A percentile compares a stretch with the other conserved stretches of the same genome.
phyloP scores from a whole-genome alignment of 1,140 invertebrate genomes.

The Papilio polyxenes region DNA sequence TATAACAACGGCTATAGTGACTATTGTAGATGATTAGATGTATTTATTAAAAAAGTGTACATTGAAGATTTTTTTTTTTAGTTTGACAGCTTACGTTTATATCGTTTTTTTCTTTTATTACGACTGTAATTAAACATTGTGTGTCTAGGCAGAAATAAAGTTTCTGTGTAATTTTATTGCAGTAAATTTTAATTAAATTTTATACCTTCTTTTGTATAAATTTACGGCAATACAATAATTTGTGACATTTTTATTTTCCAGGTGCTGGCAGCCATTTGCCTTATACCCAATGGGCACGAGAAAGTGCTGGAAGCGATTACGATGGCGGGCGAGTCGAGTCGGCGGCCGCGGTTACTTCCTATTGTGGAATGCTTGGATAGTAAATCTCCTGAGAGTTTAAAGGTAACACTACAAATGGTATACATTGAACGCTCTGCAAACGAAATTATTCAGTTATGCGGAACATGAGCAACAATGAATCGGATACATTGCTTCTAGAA shows the following conservation, averaged over 20 bases:
- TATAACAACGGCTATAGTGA: no score
- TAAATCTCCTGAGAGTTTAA: conserved; percentile 87
- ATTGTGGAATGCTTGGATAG: conserved; percentile 92
- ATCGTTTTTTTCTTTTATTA: no score
- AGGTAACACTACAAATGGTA: conserved; percentile 77
- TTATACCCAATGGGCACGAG: conserved; percentile 93
- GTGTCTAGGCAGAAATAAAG: no score
- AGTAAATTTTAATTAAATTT: no score
- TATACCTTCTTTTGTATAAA: neutral
- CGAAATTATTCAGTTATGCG: neutral
- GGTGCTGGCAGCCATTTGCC: conserved; percentile 91
- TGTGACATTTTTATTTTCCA: conserved; percentile 55
- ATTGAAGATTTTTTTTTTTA: no score
- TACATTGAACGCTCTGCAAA: neutral
- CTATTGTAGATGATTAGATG: no score
- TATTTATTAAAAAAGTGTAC: no score
- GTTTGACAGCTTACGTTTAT: no score
- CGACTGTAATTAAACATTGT: no score
- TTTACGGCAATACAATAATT: neutral
- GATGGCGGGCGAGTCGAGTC: conserved; percentile 90
- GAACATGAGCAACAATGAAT: neutral
- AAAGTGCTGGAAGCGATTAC: conserved; percentile 96
- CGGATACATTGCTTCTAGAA: neutral
- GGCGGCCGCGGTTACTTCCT: conserved; percentile 90
- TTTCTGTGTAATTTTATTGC: no score